A percentile compares a stretch with the other conserved stretches of the same genome.
These are phyloP conservation scores for Campylomormyrus numenius DNA, from an alignment of 2,113 vertebrate species.

Conservation along the genomic window DNA sequence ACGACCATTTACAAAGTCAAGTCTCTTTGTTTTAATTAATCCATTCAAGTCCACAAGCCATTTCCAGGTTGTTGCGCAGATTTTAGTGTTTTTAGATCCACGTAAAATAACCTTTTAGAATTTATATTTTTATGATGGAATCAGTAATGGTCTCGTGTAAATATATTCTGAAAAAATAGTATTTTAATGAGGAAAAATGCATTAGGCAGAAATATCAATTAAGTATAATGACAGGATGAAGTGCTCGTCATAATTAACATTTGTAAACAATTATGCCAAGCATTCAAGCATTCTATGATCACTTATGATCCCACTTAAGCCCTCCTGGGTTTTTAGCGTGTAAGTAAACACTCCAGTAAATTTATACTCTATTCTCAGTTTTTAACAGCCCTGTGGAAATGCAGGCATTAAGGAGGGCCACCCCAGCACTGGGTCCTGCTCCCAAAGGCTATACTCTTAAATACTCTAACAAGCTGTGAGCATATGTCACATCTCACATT, in stretches of 20 bases:
- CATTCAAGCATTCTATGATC: background rate
- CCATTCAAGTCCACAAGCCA: background rate
- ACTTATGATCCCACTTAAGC: background rate
- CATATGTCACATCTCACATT: background rate
- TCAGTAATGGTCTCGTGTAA: background rate
- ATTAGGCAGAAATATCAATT: constrained; percentile 9
- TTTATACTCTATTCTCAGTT: background rate
- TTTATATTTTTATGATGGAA: background rate
- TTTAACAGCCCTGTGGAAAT: background rate
- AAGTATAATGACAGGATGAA: background rate
- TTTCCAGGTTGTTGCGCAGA: background rate
- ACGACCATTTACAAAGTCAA: background rate
- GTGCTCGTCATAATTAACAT: background rate
- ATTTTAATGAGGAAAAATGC: background rate
- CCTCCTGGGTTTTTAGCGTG: background rate
- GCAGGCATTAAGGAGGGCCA: background rate
- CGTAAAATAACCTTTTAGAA: background rate
- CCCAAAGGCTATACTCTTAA: background rate
- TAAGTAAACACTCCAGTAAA: background rate
- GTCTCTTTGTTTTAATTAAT: background rate
- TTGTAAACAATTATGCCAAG: background rate
- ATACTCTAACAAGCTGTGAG: background rate
- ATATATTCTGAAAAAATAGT: background rate
- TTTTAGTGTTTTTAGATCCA: background rate
- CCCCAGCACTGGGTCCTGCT: background rate